A percentile compares a stretch with the other conserved stretches of the same genome.
phyloP scores from a whole-genome alignment of 1,140 invertebrate genomes.

The Formica exsecta region DNA sequence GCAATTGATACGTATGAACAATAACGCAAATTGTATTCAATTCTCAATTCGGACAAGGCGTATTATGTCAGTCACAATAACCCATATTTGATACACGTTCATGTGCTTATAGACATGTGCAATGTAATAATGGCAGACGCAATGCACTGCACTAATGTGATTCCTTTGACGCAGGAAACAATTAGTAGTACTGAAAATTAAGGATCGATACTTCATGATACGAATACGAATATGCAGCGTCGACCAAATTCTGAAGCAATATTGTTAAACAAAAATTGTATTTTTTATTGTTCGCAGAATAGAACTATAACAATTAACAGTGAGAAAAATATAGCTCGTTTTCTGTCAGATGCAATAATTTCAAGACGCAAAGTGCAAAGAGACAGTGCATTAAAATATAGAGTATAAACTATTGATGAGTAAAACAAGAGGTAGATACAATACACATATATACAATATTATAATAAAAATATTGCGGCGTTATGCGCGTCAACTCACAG shows the following conservation, averaged over 20 bases:
- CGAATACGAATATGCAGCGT: not conserved
- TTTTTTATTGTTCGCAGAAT: not conserved
- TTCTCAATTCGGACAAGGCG: slow-evolving; percentile 3
- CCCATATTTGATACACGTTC: slow-evolving; percentile 61
- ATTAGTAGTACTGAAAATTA: slow-evolving; percentile 54
- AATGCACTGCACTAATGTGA: slow-evolving; percentile 52
- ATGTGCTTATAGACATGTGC: slow-evolving; percentile 18
- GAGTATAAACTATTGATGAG: not conserved
- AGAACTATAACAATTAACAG: not conserved
- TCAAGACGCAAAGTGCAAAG: not conserved
- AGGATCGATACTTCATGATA: slow-evolving; percentile 29
- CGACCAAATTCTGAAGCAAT: not conserved
- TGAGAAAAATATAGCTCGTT: not conserved
- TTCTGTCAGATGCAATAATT: not conserved
- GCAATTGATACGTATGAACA: not conserved
- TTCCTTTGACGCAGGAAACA: slow-evolving; percentile 56
- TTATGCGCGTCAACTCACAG: slow-evolving; percentile 87
- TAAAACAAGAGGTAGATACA: not conserved
- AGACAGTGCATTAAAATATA: not conserved
- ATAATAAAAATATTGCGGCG: not conserved
- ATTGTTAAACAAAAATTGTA: not conserved
- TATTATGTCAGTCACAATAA: slow-evolving; percentile 47
- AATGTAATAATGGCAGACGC: slow-evolving; percentile 8
- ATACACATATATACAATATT: not conserved
- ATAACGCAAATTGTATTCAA: slow-evolving; percentile 66